Conservation (phyloP, 2,888 invertebrate species). For the Copidosoma aretas region DNA sequence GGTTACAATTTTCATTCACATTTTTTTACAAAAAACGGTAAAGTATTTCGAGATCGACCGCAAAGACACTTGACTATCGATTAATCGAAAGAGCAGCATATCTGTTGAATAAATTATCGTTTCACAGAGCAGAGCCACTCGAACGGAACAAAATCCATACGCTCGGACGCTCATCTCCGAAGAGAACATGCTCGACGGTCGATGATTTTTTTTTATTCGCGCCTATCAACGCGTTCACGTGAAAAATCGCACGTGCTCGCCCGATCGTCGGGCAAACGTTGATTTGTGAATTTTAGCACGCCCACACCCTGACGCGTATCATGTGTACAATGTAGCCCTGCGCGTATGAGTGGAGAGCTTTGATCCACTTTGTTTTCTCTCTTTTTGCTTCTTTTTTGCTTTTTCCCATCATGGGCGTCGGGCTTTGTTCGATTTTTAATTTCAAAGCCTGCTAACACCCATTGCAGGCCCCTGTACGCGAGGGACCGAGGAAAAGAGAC, state of each 20-base stretch:
- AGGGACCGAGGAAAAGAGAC: not conserved
- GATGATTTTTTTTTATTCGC: constrained; percentile 10
- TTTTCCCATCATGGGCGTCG: not conserved
- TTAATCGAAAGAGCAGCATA: no score
- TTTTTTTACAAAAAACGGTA: no score
- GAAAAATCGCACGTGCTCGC: constrained; percentile 23
- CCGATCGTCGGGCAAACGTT: constrained; percentile 23
- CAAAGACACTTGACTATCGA: no score
- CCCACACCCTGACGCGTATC: constrained; percentile 1
- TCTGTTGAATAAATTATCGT: no score
- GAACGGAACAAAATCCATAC: no score
- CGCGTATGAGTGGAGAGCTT: not conserved
- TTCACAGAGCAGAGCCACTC: no score
- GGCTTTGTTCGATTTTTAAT: constrained; percentile 19
- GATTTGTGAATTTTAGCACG: constrained; percentile 31
- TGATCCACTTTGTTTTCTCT: not conserved
- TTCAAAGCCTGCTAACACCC: constrained; percentile 11
- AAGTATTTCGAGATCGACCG: no score
- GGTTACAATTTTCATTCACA: no score
- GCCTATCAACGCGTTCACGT: constrained; percentile 9
- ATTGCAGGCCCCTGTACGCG: no score
- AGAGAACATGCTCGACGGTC: no score
- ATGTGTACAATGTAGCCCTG: not conserved
- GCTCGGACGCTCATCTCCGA: no score
- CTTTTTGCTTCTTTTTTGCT: not conserved